Evolutionary conservation across 2,797 vertebrate genomes (phyloP).

Genomic region (Neomorphus geoffroyi): DNA sequence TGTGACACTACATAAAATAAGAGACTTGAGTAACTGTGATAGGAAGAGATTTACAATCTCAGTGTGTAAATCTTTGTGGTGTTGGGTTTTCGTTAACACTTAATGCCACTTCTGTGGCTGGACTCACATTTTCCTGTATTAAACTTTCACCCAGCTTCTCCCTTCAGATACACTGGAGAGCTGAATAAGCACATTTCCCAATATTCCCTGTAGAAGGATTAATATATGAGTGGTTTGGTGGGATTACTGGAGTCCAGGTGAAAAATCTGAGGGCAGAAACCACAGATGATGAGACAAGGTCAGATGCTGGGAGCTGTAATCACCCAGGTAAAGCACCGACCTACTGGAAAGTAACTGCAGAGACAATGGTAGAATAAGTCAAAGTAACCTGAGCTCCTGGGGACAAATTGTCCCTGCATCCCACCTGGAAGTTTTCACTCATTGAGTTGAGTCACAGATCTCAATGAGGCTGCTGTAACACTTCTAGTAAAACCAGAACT

Average conservation of each 20-base stretch:
- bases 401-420: not conserved
- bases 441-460: not conserved
- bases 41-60: constrained; percentile 11
- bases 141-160: not conserved
- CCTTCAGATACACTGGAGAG: not conserved
- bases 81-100: not conserved
- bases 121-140: not conserved
- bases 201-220: not conserved
- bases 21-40: not conserved
- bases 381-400: not conserved
- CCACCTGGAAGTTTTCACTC: not conserved
- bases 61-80: not conserved
- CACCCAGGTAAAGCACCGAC: not conserved
- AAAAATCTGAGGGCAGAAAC: not conserved
- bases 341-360: not conserved
- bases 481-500: not conserved
- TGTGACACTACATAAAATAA: constrained; percentile 27
- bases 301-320: not conserved
- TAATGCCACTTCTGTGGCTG: constrained; percentile 5
- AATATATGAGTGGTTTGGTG: not conserved
- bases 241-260: not conserved
- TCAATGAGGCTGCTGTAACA: not conserved
- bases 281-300: not conserved
- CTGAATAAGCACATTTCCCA: not conserved
- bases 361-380: not conserved